Base-by-base conservation (phyloP, 2,113 vertebrate genomes). In the Dicentrarchus labrax region DNA sequence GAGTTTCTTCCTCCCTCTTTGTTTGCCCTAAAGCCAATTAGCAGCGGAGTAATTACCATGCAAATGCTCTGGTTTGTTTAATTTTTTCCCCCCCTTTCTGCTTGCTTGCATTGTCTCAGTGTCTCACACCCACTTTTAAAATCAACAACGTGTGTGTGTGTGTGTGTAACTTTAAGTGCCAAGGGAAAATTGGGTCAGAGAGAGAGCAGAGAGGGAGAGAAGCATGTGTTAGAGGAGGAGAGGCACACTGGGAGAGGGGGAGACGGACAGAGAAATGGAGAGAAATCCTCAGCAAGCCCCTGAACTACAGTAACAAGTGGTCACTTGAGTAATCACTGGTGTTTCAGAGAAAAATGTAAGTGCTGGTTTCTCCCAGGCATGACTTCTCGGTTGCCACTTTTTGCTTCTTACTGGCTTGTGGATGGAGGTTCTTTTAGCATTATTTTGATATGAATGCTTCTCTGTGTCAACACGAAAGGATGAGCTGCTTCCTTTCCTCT, bases 341-440 rank as follows among this genome's bases (percentile, higher is more conserved):
- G 87, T 93, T 90, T 91, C 94, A 91, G 84, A 90, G 83, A 89
- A 75, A 93, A 88, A 92, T 92, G 93, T 93, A 94, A 94, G 93
- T 93, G 86, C 75, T 76, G 82, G 85, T 73, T 86, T 86, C 72
- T 91, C 78, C 82, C 70, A 82, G 87, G 91, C 89, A 83, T 88
- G 88, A 68, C 79, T 88, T 87, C 80, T 82, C 76, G 81, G 87
- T 75, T 86, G 70, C 65, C 75, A 73, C 82, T 79, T 82, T 51
- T 77, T 80, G 72, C 21, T 78, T 65, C 50, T 74, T 75, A 66
- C 71, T 61, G 72, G 51, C 69, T 83, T 82, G 36, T 65, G 41
- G 78, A 66, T 68, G 17, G 47, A 85, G 54, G 61, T 76, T 67
- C 41, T 71, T 67, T 67, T 60, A 45, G 61, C 65, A 72, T 87